Base-by-base conservation (phyloP, 2,113 vertebrate genomes). In the Loxodonta africana region DNA sequence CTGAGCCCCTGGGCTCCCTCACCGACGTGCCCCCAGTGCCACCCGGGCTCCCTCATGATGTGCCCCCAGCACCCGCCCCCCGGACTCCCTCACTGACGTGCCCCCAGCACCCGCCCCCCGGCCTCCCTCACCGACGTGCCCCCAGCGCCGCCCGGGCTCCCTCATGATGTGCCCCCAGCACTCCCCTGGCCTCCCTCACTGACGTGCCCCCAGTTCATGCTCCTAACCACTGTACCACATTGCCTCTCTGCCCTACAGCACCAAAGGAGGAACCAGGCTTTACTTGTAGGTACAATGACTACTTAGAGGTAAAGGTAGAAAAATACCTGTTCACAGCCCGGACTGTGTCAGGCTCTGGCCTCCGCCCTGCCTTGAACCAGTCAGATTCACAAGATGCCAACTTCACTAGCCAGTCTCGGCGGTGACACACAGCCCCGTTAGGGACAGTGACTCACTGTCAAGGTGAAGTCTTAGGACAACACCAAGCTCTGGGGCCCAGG, bases 231-330 rank as follows among this genome's bases (percentile, higher is more conserved):
- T 15, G 12, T 9, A 14, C 48, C 60, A 14, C 26, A 88, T 77
- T 48, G 82, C 26, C 69, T 28, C 33, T 37, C 7, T n/a, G 51
- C 21, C 33, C 71, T 17, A 1, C 2, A 21, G 62, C 11, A 21
- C 12, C 28, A 8, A 37, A 69, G 48, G 71, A 51, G 30, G 51
- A 8, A 6, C 21, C 1, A 26, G 25, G 9, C 67, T 41, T 77
- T 15, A 0, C 12, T 12, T 21, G 14, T 8, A 26, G 41, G 73
- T 1, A 44, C 3, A n/a, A 9, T 18, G 78, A 62, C 26, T 12
- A 1, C 46, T 8, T 17, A 25, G 41, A 26, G 48, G 57, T 0
- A 12, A 41, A 74, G 71, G 33, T 53, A 0, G 3, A 28, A 7
- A 71, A n/a, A 21, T 6, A 71, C 33, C 69, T n/a, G n/a, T 26